Base-by-base conservation (phyloP, 2,113 vertebrate genomes). In the Heterotis niloticus region DNA sequence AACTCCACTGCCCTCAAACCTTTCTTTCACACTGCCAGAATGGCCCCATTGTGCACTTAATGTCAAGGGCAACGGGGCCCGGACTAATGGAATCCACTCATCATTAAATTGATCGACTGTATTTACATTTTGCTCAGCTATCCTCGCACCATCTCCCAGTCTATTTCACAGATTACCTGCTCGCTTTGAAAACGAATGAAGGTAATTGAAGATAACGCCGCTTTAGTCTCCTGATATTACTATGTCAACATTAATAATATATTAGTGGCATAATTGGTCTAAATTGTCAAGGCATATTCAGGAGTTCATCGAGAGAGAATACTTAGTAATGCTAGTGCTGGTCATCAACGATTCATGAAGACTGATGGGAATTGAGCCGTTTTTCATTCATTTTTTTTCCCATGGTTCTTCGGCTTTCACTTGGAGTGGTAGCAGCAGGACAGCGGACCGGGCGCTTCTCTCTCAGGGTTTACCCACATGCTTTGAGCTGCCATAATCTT, bases 181-280 rank as follows among this genome's bases (percentile, higher is more conserved):
- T 71, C 66, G 44, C 75, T 80, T 80, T 77, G 79, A 64, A 77
- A 69, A 62, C n/a, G 65, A 76, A 76, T 69, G 73, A 71, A 80
- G 66, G 79, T 80, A 80, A 80, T 80, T 80, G 79, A 77, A 70
- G 67, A 77, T 80, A 77, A 64, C 75, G 20, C 23, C 17, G 34
- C 56, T 71, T 76, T 59, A 69, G 79, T 80, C 75, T 80, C 79
- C 67, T 71, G 74, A 71, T 64, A 72, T 69, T 64, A 80, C 57
- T 64, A 67, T 76, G 79, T 80, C 75, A 71, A 62, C 74, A 75
- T 62, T 77, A 80, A 77, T 80, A 76, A 80, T 70, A 77, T 76
- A 71, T 80, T 80, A 80, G 67, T 23, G 10, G 28, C 9, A 51
- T 80, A 80, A 80, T 77, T 76, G 74, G 74, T 66, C 79, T 69